phyloP scores from a whole-genome alignment of 2,797 vertebrate genomes.

The Micromesistius poutassou region DNA sequence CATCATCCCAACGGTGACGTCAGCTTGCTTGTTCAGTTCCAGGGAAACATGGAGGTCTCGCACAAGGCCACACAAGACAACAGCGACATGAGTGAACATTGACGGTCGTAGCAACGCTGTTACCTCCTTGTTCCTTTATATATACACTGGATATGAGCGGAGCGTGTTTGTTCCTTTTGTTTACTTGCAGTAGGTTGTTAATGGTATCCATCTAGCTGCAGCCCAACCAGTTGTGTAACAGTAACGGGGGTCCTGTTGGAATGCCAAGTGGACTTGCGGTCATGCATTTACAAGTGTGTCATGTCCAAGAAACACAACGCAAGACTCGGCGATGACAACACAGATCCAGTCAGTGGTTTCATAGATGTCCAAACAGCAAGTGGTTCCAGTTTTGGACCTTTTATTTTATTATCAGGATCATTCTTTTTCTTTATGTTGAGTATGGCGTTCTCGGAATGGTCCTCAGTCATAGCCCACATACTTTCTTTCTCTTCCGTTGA shows the following conservation, averaged over 20 bases:
- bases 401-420: too few relatives aligned
- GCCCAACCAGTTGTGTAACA: not conserved
- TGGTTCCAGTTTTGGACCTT: not conserved
- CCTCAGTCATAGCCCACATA: not conserved
- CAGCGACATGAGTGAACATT: not conserved
- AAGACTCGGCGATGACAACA: not conserved
- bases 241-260: not conserved
- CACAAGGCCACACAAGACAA: not conserved
- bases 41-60: not conserved
- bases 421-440: too few relatives aligned
- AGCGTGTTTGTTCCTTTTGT: not conserved
- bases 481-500: not conserved
- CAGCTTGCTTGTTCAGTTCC: not conserved
- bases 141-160: not conserved
- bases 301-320: not conserved
- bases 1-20: constrained; percentile 14
- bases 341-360: not conserved
- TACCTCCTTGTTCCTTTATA: not conserved
- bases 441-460: too few relatives aligned
- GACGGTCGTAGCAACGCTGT: not conserved
- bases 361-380: not conserved
- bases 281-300: not conserved
- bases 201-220: not conserved
- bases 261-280: not conserved
- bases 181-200: not conserved